phyloP scores from a whole-genome alignment of 2,888 invertebrate species.

The Nineta flava region DNA sequence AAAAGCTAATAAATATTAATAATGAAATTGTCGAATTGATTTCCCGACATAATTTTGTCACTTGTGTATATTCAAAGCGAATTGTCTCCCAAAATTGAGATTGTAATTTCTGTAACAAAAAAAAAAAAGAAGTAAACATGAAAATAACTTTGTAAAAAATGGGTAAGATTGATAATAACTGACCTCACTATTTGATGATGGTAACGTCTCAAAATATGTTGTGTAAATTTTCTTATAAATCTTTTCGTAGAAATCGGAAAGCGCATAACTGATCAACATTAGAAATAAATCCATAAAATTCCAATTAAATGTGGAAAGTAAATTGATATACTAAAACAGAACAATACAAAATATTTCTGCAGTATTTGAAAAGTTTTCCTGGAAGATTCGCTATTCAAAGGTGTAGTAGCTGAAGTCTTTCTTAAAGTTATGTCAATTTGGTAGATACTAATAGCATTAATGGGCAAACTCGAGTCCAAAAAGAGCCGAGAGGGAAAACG shows the following conservation, averaged over 20 bases:
- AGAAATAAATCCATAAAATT: background rate
- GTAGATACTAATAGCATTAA: no score
- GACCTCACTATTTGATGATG: background rate
- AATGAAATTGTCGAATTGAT: background rate
- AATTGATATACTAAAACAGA: background rate
- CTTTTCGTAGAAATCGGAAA: background rate
- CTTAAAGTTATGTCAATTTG: no score
- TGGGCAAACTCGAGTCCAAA: no score
- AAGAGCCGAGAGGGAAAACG: no score
- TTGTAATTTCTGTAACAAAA: background rate
- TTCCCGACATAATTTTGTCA: background rate
- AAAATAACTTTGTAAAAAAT: background rate
- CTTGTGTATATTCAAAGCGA: background rate
- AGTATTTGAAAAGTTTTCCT: background rate
- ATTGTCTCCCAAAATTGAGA: background rate
- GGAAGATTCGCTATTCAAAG: no score
- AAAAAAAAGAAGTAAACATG: background rate
- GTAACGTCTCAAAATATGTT: no score
- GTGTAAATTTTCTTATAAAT: no score
- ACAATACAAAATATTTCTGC: background rate
- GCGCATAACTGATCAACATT: background rate
- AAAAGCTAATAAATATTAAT: background rate
- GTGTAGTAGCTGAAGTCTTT: no score
- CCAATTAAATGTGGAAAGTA: background rate
- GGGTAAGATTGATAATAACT: background rate